Evolutionary conservation across 2,888 invertebrate genomes (phyloP), one percentile per base, ranked within the genome.

Genomic region (Tetrapedia diversipes): DNA sequence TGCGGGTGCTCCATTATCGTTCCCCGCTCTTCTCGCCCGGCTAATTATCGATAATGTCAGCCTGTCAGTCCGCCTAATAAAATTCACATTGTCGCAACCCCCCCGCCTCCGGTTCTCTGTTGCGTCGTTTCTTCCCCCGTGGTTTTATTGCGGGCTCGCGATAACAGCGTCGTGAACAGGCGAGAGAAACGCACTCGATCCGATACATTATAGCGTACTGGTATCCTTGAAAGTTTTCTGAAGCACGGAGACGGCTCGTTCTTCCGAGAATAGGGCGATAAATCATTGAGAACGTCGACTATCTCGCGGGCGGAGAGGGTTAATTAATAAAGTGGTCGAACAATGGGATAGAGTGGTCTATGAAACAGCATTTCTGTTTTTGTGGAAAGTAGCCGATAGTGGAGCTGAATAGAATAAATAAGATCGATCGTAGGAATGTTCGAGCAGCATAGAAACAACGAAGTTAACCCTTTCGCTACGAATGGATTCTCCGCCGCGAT

Each of bases 11-110:
- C 45, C 49, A 34, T 77, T 79, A 74, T 84, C 70, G 65, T 45
- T 45, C 53, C 51, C 47, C 41, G 24, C 29, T n/a, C n/a, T 53
- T 54, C 66, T 66, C 57, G 43, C 51, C 49, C 79, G 49, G 45
- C 59, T 68, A 82, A 82, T 81, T 81, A 61, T 71, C 79, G 71
- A 66, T 68, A 76, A 69, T 29, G 61, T 32, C 53, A 39, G 56
- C 14, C 60, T 45, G 65, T 61, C 78, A 49, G 54, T 64, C 37
- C 19, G 7, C 22, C 19, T 41, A 71, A 68, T 66, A 64, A 77
- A 68, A 60, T 45, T 57, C 68, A 8, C n/a, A n/a, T n/a, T n/a
- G n/a, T n/a, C 27, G 19, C 41, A 14, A 19, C 22, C 49, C n/a
- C 41, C 6, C 11, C 16, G 6, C 14, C 22, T 34, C n/a, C 4